Evolutionary conservation across 2,113 vertebrate species (phyloP), one percentile per base, ranked within the genome.

Genomic region (Caranx ignobilis): DNA sequence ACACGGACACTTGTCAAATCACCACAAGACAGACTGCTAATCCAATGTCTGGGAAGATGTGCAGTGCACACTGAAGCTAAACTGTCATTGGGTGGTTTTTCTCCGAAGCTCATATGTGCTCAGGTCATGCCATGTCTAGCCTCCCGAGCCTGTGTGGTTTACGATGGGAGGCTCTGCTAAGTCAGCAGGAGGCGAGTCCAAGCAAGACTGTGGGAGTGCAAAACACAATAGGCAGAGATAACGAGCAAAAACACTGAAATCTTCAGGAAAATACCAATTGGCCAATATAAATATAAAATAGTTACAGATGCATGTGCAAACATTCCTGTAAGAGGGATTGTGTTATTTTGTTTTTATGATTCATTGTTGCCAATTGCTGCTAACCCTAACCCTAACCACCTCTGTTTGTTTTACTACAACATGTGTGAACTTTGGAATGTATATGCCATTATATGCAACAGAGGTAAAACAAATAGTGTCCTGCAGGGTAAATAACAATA

Each of bases 141-240:
- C 90, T 90, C 89, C 74, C 65, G 54, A 80, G 82, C 78, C 87
- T 87, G 83, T 89, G 90, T 88, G 88, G 88, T 94, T 94, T 91
- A 91, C 77, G 91, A 86, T 71, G 89, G 87, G 85, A 86, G 71
- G 72, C 77, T 78, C 77, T 91, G 92, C 91, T 71, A 75, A 90
- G 90, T 95, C 91, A 94, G 94, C 92, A 91, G 80, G 83, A 88
- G 85, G 68, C 91, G 67, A 88, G 92, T 91, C 83, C 15, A 64
- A 84, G 87, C 94, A 92, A 76, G 91, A 91, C 75, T 77, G 70
- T 67, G 68, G 63, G 63, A 82, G 62, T 57, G 66, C n/a, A 66
- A 15, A 71, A 48, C 62, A 75, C 75, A 78, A 72, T 57, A 75
- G 50, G 64, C 19, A 57, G 41, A 75, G 70, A 90, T 70, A 75